Percentiles rank a stretch among this genome's conserved stretches.
Conservation (phyloP, 2,888 invertebrate species). For the Ectemnius cavifrons region DNA sequence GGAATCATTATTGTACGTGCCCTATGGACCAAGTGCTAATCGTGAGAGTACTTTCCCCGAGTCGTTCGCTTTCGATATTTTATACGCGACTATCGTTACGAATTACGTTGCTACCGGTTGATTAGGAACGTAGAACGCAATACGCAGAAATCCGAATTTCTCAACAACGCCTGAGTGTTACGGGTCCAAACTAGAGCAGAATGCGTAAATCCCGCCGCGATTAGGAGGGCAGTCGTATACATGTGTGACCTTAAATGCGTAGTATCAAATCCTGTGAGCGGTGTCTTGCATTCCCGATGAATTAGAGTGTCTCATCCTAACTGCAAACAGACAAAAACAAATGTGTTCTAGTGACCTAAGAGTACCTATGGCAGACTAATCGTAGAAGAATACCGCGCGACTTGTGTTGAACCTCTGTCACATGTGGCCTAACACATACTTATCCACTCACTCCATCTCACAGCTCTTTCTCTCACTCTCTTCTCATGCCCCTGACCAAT, state of each 20-base stretch:
- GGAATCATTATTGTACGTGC: not conserved
- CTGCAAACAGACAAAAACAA: not conserved
- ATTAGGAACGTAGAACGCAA: conserved; percentile 10
- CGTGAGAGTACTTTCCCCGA: not conserved
- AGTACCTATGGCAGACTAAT: conserved; percentile 4
- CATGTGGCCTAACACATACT: no score
- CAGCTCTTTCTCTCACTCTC: not conserved
- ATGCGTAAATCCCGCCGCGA: no score
- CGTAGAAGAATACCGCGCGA: not conserved
- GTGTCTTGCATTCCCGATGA: no score
- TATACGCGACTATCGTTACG: conserved; percentile 1
- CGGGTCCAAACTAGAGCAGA: conserved; percentile 42
- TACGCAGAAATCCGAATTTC: conserved; percentile 29
- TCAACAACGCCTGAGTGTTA: conserved; percentile 21
- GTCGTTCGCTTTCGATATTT: conserved; percentile 17
- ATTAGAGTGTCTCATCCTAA: not conserved
- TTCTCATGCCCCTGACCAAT: conserved; percentile 47
- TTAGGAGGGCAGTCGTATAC: no score
- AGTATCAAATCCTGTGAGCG: no score
- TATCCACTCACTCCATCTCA: not conserved
- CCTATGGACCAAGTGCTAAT: conserved; percentile 6
- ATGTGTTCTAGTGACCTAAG: conserved; percentile 10
- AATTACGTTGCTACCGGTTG: not conserved
- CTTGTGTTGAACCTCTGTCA: not conserved
- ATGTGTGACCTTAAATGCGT: no score